A percentile compares a stretch with the other conserved stretches of the same genome.
Conservation (phyloP, 2,888 invertebrate species). For the Encarsia formosa region DNA sequence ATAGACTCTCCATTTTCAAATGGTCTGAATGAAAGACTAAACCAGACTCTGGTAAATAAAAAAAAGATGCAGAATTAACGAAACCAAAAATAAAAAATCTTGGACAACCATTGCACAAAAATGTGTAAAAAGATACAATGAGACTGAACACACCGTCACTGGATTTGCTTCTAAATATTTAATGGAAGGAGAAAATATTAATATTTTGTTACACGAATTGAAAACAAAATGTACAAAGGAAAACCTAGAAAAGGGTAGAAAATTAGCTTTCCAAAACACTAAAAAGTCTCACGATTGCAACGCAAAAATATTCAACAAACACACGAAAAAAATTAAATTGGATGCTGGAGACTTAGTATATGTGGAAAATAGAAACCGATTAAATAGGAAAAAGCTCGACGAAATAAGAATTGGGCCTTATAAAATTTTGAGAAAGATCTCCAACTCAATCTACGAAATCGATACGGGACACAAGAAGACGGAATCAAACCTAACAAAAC, state of each 20-base stretch:
- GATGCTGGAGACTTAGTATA: conserved; percentile 36
- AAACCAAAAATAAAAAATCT: conserved; percentile 11
- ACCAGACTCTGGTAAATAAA: conserved; percentile 30
- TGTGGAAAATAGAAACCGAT: conserved; percentile 36
- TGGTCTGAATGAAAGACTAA: conserved; percentile 30
- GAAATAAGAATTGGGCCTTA: conserved; percentile 34
- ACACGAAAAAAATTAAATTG: conserved; percentile 33
- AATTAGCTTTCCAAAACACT: conserved; percentile 32
- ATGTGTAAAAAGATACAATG: conserved; percentile 34
- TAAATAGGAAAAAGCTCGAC: conserved; percentile 39
- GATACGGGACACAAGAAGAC: conserved; percentile 23
- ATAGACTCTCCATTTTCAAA: conserved; percentile 29
- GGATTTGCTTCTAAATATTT: conserved; percentile 34
- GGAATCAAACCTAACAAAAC: conserved; percentile 17
- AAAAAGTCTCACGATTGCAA: conserved; percentile 34
- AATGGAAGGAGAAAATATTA: conserved; percentile 30
- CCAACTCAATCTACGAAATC: conserved; percentile 31
- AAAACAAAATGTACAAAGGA: conserved; percentile 25
- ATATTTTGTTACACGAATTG: conserved; percentile 25
- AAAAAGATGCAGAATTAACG: conserved; percentile 25
- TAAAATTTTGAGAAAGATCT: conserved; percentile 31
- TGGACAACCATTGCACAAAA: conserved; percentile 22
- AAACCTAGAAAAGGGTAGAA: conserved; percentile 27
- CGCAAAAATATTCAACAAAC: conserved; percentile 33
- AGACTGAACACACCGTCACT: conserved; percentile 34